Conservation (phyloP, 2,113 vertebrate genomes). For the human region DNA sequence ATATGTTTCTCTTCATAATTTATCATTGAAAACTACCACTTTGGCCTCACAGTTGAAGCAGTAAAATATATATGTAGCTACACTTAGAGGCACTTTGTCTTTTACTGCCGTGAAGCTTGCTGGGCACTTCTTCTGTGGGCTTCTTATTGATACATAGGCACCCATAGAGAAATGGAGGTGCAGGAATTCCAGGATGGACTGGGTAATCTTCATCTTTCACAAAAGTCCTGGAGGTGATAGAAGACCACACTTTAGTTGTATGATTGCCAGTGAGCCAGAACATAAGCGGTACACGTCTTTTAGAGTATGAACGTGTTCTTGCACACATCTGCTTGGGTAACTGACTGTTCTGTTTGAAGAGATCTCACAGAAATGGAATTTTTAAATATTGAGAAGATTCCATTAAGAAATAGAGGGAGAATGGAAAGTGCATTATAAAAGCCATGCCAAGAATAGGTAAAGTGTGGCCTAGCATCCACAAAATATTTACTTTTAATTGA, state of each 20-base stretch:
- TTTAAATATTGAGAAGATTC: slow-evolving; percentile 59
- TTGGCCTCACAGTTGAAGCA: not conserved
- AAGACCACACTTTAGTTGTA: slow-evolving; percentile 33
- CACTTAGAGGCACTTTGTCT: not conserved
- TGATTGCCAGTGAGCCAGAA: not conserved
- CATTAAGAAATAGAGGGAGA: slow-evolving; percentile 36
- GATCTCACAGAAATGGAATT: slow-evolving; percentile 62
- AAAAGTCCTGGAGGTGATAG: not conserved
- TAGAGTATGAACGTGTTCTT: not conserved
- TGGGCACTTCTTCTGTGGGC: not conserved
- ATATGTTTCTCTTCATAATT: not conserved
- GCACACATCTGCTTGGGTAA: slow-evolving; percentile 44
- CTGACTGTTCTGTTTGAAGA: slow-evolving; percentile 44
- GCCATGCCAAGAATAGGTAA: slow-evolving; percentile 30
- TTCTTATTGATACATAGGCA: not conserved
- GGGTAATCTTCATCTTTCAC: slow-evolving; percentile 32
- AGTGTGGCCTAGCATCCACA: not conserved
- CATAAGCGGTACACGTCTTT: slow-evolving; percentile 25
- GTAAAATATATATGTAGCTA: not conserved
- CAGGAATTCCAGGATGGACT: not conserved
- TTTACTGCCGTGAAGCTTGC: not conserved
- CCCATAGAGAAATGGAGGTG: not conserved
- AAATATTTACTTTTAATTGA: slow-evolving; percentile 47
- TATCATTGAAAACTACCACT: not conserved
- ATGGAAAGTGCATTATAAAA: slow-evolving; percentile 42